A percentile compares a stretch with the other conserved stretches of the same genome.
Conservation (phyloP, 2,113 vertebrate species). For the Gymnarchus niloticus region DNA sequence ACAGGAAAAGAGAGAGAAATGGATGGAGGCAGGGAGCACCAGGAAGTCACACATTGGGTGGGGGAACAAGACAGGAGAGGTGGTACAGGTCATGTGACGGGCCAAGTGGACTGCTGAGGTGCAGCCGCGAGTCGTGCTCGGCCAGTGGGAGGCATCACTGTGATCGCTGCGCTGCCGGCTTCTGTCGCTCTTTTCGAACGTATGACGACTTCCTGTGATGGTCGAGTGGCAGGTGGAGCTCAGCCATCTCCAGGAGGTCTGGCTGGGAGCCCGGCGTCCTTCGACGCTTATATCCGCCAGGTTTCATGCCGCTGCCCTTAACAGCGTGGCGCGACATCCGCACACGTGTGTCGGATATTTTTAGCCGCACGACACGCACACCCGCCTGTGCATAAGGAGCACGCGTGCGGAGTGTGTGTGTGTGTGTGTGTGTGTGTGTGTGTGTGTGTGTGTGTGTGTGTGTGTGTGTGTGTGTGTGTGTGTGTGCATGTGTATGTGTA, state of each 20-base stretch:
- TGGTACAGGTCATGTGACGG: not conserved
- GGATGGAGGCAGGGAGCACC: too few relatives aligned
- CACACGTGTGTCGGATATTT: conserved; percentile 45
- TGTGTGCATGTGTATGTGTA: conserved; percentile 38
- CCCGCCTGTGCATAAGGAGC: too few relatives aligned
- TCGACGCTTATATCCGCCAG: not conserved
- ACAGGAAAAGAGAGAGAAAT: not conserved
- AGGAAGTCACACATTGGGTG: not conserved
- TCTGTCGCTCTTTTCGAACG: not conserved
- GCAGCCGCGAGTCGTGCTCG: not conserved
- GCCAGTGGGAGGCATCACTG: not conserved
- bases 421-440: conserved; percentile 48
- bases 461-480: conserved; percentile 46
- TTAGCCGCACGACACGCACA: conserved; percentile 56
- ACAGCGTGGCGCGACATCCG: conserved; percentile 25
- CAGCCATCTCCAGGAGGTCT: not conserved
- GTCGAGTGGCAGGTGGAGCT: not conserved
- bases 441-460: conserved; percentile 43
- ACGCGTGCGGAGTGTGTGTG: too few relatives aligned
- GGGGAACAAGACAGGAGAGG: not conserved
- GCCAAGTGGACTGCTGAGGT: not conserved
- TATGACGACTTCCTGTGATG: not conserved
- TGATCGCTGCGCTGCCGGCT: not conserved
- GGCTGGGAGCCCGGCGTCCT: not conserved
- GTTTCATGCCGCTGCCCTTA: not conserved